Conservation (phyloP, 2,888 invertebrate genomes). For the Dermolepida albohirtum region DNA sequence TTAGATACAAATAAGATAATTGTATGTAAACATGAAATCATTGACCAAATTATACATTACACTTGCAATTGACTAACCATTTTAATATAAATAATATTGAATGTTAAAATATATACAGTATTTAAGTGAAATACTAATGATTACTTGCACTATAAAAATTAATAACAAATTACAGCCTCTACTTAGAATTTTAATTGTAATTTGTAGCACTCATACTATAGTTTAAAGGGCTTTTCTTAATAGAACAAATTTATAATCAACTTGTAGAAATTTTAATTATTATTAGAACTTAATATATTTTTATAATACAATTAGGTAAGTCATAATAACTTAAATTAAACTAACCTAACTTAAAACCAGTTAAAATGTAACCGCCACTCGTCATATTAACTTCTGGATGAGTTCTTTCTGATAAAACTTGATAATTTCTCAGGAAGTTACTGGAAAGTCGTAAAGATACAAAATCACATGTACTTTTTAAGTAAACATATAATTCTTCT, state of each 20-base stretch:
- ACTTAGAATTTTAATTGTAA: too few species aligned
- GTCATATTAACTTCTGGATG: constrained; percentile 96
- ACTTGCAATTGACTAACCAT: too few species aligned
- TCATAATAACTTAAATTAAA: constrained; percentile 12
- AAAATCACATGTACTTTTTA: constrained; percentile 79
- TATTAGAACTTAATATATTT: constrained; percentile 6
- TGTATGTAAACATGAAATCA: too few species aligned
- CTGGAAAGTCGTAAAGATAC: constrained; percentile 83
- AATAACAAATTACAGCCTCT: too few species aligned
- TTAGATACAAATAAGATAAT: too few species aligned
- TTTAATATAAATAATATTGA: too few species aligned
- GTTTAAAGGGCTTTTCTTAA: background rate
- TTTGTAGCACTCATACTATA: too few species aligned
- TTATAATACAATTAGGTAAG: constrained; percentile 13
- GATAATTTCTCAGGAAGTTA: constrained; percentile 91
- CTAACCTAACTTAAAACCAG: constrained; percentile 68
- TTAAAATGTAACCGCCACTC: constrained; percentile 89
- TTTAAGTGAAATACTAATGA: too few species aligned
- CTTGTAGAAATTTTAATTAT: background rate
- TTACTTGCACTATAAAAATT: too few species aligned
- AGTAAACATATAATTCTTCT: constrained; percentile 81
- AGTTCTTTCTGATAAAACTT: constrained; percentile 89
- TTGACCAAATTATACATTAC: too few species aligned
- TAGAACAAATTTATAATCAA: background rate
- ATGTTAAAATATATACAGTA: too few species aligned